Evolutionary conservation across 1,140 invertebrate genomes (phyloP).

Genomic region (Bradysia coprophila): DNA sequence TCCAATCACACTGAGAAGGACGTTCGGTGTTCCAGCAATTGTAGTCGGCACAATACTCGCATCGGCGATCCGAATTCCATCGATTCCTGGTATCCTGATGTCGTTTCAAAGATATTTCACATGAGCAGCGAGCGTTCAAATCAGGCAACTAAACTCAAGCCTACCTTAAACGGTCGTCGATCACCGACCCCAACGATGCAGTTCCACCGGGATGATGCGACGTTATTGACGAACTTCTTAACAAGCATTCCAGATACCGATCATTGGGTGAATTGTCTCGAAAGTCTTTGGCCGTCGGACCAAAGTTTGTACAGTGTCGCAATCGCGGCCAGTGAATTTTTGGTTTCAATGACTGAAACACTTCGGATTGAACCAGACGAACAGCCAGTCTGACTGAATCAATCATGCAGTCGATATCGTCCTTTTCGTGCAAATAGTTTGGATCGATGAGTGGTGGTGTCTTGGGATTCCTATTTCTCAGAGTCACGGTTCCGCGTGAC

Average conservation of each 20-base stretch:
- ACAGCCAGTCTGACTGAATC: slow-evolving; percentile 37
- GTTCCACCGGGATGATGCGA: slow-evolving; percentile 49
- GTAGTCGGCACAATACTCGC: slow-evolving; percentile 50
- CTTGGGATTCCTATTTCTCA: slow-evolving; percentile 32
- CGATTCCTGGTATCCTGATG: slow-evolving; percentile 41
- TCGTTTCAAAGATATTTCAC: too few species aligned
- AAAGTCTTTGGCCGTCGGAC: slow-evolving; percentile 16
- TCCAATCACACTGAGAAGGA: slow-evolving; percentile 41
- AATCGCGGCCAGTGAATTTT: slow-evolving; percentile 40
- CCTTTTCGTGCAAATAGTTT: slow-evolving; percentile 39
- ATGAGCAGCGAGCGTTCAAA: slow-evolving; percentile 6
- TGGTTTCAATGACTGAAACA: slow-evolving; percentile 38
- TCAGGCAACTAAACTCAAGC: slow-evolving; percentile 1
- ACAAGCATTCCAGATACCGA: slow-evolving; percentile 42
- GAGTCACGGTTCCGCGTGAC: slow-evolving; percentile 39
- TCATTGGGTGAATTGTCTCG: slow-evolving; percentile 23
- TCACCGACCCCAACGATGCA: slow-evolving; percentile 33
- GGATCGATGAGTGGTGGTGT: slow-evolving; percentile 55
- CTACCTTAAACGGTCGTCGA: slow-evolving; percentile 9
- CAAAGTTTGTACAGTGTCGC: slow-evolving; percentile 30
- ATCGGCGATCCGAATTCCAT: slow-evolving; percentile 43
- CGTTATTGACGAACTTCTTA: slow-evolving; percentile 39
- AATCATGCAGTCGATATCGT: slow-evolving; percentile 41
- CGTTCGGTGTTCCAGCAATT: slow-evolving; percentile 46
- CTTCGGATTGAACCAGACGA: slow-evolving; percentile 28